phyloP scores from a whole-genome alignment of 2,888 invertebrate genomes.

The Dinocampus coccinellae region DNA sequence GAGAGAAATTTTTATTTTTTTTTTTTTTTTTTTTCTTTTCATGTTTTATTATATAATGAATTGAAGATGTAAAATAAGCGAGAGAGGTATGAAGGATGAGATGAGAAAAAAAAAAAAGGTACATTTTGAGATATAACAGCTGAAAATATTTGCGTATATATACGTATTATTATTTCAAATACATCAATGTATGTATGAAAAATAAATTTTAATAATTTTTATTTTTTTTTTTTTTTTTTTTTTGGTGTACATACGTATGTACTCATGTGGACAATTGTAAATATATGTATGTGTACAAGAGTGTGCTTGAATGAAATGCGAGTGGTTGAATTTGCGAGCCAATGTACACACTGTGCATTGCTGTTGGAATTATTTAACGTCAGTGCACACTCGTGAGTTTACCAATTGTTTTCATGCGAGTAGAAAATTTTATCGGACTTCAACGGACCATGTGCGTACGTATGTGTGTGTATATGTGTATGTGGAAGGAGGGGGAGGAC shows the following conservation, averaged over 20 bases:
- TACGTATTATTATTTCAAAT: too few species aligned
- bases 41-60: slow-evolving; percentile 11
- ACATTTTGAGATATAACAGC: not conserved
- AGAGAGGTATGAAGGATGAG: too few species aligned
- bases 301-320: not conserved
- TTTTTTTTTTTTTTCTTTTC: too few species aligned
- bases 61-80: not conserved
- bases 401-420: slow-evolving; percentile 26
- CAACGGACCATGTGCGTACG: slow-evolving; percentile 26
- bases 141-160: not conserved
- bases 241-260: not conserved
- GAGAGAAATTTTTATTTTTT: slow-evolving; percentile 17
- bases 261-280: not conserved
- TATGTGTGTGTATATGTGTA: too few species aligned
- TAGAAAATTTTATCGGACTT: slow-evolving; percentile 30
- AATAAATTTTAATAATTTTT: not conserved
- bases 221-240: not conserved
- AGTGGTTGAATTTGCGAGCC: slow-evolving; percentile 1
- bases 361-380: slow-evolving; percentile 29
- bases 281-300: not conserved
- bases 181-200: too few species aligned
- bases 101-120: too few species aligned
- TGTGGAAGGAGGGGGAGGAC: too few species aligned
- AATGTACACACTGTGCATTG: not conserved
- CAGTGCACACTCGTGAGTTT: slow-evolving; percentile 7